These are phyloP conservation scores for Syrista parreyssii DNA, from an alignment of 2,888 invertebrate species.

Conservation along the genomic window DNA sequence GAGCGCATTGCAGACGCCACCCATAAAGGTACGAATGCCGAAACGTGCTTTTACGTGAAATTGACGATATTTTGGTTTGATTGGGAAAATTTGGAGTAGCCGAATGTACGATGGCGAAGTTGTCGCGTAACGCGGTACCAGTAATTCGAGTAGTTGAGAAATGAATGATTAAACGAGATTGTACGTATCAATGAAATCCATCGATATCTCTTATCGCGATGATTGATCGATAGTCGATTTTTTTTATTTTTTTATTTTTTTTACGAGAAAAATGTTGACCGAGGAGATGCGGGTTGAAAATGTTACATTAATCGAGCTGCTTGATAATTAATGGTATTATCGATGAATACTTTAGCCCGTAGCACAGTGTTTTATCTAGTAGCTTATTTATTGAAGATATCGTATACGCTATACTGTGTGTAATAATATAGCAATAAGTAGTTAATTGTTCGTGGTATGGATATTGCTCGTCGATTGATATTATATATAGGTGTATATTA, in stretches of 20 bases:
- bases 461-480: neutral
- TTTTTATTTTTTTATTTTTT: too few relatives aligned
- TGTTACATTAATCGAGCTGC: neutral
- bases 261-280: neutral
- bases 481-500: neutral
- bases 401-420: neutral
- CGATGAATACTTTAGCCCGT: neutral
- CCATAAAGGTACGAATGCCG: slow-evolving; percentile 16
- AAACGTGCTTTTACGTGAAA: slow-evolving; percentile 35
- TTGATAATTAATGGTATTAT: neutral
- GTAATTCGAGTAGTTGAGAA: too few relatives aligned
- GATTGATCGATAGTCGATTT: neutral
- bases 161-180: neutral
- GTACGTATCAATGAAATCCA: neutral
- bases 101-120: neutral
- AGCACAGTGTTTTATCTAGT: neutral
- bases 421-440: neutral
- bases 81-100: slow-evolving; percentile 31
- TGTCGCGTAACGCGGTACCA: too few relatives aligned
- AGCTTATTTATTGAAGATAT: neutral
- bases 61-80: slow-evolving; percentile 47
- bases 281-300: neutral
- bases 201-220: neutral
- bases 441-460: neutral
- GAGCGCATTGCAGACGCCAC: neutral